Base-by-base conservation (phyloP, 2,888 invertebrate genomes). In the Ectobius pallidus region DNA sequence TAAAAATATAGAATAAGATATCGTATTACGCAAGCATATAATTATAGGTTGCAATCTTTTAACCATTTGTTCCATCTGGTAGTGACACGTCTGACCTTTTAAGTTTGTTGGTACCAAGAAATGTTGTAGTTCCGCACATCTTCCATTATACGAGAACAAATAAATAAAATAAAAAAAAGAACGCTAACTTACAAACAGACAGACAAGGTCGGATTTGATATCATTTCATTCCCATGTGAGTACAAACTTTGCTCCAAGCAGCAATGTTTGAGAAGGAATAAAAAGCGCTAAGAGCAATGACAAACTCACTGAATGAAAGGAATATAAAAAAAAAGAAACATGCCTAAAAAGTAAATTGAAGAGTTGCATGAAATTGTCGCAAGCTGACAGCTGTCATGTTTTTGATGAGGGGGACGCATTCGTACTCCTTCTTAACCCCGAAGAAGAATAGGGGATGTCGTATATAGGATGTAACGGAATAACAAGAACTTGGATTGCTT, bases 281-380 rank as follows among this genome's bases (percentile, higher is more conserved):
- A 63, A 63, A 63, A 14, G 42, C 16, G 25, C 22, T 63, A 16
- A 22, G 39, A 42, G 39, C 39, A 39, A 20, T 39, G 63, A 25
- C 63, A 25, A 34, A 25, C 30, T n/a, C 25, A 62, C 62, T 62
- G 62, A 39, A 62, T 62, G 20, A n/a, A 18, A 22, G 18, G 30
- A 20, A 32, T 44, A 63, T 25, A 44, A 46, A 52, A 65, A 46
- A 42, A 52, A 65, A 16, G 34, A 22, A 65, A 46, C 46, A 62
- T n/a, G n/a, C n/a, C n/a, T n/a, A 49, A 46, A 65, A 71, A 65
- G 62, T 65, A 52, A 34, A 27, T 61, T 69, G 68, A 72, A 58
- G 72, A 73, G 69, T 69, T 69, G 72, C 72, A 69, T 73, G 69
- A 73, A 69, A 73, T 46, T 73, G 46, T 62, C 69, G 72, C 69